Conservation (phyloP, 2,797 vertebrate genomes). For the Enteromius trimaculatus region DNA sequence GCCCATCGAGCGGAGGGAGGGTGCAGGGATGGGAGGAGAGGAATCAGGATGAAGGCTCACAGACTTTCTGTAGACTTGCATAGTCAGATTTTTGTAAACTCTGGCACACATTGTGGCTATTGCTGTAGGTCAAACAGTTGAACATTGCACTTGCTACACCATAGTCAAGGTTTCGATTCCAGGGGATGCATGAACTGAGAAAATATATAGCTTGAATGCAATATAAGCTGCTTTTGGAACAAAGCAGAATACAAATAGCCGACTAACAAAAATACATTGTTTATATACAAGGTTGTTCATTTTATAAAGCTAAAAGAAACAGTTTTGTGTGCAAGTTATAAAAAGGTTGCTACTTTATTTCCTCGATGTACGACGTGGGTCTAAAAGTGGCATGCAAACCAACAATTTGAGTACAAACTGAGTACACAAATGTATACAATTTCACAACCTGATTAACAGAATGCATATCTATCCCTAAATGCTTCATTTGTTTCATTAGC, state of each 20-base stretch:
- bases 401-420: not conserved
- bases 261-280: not conserved
- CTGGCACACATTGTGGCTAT: not conserved
- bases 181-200: not conserved
- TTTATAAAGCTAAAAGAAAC: too few species aligned
- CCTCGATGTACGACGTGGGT: too few species aligned
- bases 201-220: not conserved
- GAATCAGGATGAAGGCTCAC: conserved; percentile 60
- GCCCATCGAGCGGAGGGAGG: conserved; percentile 74
- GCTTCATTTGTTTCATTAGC: not conserved
- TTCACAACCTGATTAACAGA: not conserved
- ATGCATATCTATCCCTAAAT: not conserved
- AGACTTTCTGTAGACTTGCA: conserved; percentile 23
- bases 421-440: not conserved
- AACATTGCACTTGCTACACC: not conserved
- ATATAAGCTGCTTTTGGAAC: not conserved
- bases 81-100: not conserved
- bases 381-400: not conserved
- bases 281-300: not conserved
- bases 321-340: too few species aligned
- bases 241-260: not conserved
- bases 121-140: not conserved
- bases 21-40: conserved; percentile 60
- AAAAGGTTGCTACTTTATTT: too few species aligned
- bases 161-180: not conserved